Evolutionary conservation across 2,888 invertebrate species (phyloP), one percentile per base, ranked within the genome.

Genomic region (Hirtodrosophila confusa): DNA sequence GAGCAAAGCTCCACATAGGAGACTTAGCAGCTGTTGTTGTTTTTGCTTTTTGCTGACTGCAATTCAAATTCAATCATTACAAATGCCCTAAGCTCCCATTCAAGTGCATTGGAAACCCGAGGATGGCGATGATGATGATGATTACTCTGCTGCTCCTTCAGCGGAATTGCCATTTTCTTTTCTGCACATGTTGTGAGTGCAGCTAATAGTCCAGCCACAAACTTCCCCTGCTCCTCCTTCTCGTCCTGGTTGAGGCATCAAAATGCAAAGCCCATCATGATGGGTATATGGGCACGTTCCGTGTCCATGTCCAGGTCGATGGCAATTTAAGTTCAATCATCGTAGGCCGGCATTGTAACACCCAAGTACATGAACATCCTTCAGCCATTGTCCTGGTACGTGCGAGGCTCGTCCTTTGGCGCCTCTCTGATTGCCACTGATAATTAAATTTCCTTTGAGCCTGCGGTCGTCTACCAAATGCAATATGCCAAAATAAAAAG

Each of bases 21-120:
- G 66, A 74, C 68, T 65, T 70, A 48, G 33, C 40, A 29, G 36
- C 44, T 29, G 41, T 24, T 54, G 7, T 49, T 75, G 23, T 61
- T 51, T 11, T 29, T 45, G 33, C 10, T 44, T 45, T n/a, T 12
- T 44, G 43, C 43, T 58, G 69, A 65, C 58, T 66, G 75, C 87
- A 80, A 82, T 86, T 82, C 67, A 80, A 84, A 80, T 86, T 80
- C 85, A 80, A 80, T 80, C 85, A 80, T 84, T 77, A 62, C 87
- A 68, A 80, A 80, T 71, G 62, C 80, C 85, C 75, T 61, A 60
- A 86, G 80, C 87, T 75, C 39, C 56, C 33, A 53, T 67, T 78
- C 45, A 69, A 80, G 78, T 62, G 72, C 78, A 75, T 47, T 51
- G 62, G 27, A 23, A 55, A 24, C 61, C 36, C 50, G 49, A 56